Evolutionary conservation across 2,888 invertebrate genomes (phyloP), one percentile per base, ranked within the genome.

Genomic region (Galerucella nymphaeae): DNA sequence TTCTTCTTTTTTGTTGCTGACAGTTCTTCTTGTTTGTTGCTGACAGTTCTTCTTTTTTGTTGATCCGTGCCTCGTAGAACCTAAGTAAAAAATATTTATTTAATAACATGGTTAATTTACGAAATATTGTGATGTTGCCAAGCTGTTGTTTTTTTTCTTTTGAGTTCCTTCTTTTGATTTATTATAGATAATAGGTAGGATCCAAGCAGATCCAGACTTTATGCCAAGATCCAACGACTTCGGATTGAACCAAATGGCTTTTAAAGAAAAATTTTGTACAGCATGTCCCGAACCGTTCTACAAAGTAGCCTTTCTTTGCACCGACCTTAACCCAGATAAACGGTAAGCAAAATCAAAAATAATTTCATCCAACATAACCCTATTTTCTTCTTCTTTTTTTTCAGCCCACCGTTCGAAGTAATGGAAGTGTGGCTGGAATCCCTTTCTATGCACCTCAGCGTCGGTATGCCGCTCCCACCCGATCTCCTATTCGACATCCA

Each of bases 171-270:
- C 67, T 63, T 61, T 69, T 74, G n/a, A 53, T 16, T 53, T n/a
- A 48, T 82, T 83, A 2, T 83, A 95, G 94, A 96, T 98, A 80
- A 98, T 98, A 82, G 97, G 97, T 0, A 91, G 97, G 58, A 96
- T 98, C 6, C 94, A 95, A 76, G 98, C 98, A 0, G 98, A 98
- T 89, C 98, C 98, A 0, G 98, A 98, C 87, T 94, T 93, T 85
- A 88, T 98, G 78, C 97, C 98, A 2, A 91, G 98, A 55, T 95
- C 96, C 1, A 90, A 93, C 53, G 97, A 98, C 88, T 98, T 98
- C 86, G 97, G 97, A 0, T 88, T 98, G 20, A 96, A 97, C 88
- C 95, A 96, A 84, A 89, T 91, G 73, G 90, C 92, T 6, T 98
- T 97, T 85, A 89, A 92, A 67, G 95, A 95, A 79, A 94, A 95